Evolutionary conservation across 2,888 invertebrate species (phyloP).

Genomic region (Neria commutata): DNA sequence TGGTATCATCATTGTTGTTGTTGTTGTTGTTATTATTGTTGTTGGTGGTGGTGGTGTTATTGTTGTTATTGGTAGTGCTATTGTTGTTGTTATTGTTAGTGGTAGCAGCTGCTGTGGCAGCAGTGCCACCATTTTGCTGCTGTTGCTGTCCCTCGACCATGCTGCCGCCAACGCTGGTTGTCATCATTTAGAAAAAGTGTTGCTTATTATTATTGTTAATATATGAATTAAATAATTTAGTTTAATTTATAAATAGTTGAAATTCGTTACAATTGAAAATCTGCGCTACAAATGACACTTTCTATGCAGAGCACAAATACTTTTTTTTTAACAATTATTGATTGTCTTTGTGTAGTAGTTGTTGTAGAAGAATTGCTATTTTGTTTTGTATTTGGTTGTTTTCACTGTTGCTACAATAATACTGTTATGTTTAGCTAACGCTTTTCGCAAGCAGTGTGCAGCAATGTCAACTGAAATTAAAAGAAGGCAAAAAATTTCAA

Average conservation of each 20-base stretch:
- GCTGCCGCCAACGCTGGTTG: slow-evolving; percentile 40
- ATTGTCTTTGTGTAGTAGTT: slow-evolving; percentile 16
- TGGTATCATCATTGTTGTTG: slow-evolving; percentile 72
- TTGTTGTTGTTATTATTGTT: slow-evolving; percentile 44
- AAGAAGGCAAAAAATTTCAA: slow-evolving; percentile 17
- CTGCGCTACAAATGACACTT: too few relatives aligned
- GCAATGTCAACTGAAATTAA: slow-evolving; percentile 13
- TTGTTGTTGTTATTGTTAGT: slow-evolving; percentile 59
- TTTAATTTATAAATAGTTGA: too few relatives aligned
- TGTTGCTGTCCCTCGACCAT: slow-evolving; percentile 80
- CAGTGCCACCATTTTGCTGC: slow-evolving; percentile 46
- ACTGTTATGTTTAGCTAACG: slow-evolving; percentile 30
- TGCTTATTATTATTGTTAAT: slow-evolving; percentile 3
- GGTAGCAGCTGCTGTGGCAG: slow-evolving; percentile 26
- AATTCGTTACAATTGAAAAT: neutral
- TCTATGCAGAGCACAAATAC: too few relatives aligned
- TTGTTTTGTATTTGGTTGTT: slow-evolving; percentile 12
- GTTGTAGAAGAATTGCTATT: neutral
- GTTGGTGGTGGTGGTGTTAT: slow-evolving; percentile 62
- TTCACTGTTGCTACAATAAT: slow-evolving; percentile 26
- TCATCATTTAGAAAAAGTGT: slow-evolving; percentile 34
- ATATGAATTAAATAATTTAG: neutral
- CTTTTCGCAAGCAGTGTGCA: slow-evolving; percentile 5
- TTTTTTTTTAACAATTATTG: neutral
- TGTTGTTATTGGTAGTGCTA: slow-evolving; percentile 71